Conservation (phyloP, 1,140 invertebrate genomes). For the Lutraria rhynchaena region DNA sequence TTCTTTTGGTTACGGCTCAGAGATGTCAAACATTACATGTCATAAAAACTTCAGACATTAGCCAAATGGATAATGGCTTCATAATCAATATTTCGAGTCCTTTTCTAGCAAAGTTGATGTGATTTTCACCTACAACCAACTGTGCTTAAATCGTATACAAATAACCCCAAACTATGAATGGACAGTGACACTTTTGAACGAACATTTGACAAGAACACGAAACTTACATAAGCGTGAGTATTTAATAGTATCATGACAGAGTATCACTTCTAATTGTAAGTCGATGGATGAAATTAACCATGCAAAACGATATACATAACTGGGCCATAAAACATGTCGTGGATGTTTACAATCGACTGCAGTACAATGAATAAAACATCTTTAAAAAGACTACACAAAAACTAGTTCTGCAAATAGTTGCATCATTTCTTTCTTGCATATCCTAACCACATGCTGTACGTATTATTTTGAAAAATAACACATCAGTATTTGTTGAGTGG, state of each 20-base stretch:
- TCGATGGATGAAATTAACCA: conserved; percentile 18
- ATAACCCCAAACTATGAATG: not conserved
- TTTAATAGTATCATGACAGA: not conserved
- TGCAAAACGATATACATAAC: too few relatives aligned
- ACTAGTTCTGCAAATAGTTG: too few relatives aligned
- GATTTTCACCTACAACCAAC: conserved; percentile 16
- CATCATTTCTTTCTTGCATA: too few relatives aligned
- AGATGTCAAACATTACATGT: conserved; percentile 25
- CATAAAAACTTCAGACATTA: not conserved
- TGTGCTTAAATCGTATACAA: not conserved
- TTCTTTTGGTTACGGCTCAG: conserved; percentile 21
- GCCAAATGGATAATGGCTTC: not conserved
- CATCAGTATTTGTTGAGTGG: too few relatives aligned
- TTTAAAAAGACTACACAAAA: too few relatives aligned
- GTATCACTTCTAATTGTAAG: conserved; percentile 1
- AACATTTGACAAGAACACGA: conserved; percentile 4
- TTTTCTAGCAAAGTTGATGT: conserved; percentile 6
- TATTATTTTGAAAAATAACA: too few relatives aligned
- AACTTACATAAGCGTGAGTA: not conserved
- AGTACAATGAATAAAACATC: too few relatives aligned
- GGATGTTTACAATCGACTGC: too few relatives aligned
- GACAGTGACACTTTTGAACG: conserved; percentile 4
- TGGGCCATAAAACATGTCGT: too few relatives aligned
- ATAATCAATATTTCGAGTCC: conserved; percentile 15
- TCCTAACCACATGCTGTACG: too few relatives aligned